phyloP scores from a whole-genome alignment of 2,797 vertebrate species.

The Pteropus rufus region DNA sequence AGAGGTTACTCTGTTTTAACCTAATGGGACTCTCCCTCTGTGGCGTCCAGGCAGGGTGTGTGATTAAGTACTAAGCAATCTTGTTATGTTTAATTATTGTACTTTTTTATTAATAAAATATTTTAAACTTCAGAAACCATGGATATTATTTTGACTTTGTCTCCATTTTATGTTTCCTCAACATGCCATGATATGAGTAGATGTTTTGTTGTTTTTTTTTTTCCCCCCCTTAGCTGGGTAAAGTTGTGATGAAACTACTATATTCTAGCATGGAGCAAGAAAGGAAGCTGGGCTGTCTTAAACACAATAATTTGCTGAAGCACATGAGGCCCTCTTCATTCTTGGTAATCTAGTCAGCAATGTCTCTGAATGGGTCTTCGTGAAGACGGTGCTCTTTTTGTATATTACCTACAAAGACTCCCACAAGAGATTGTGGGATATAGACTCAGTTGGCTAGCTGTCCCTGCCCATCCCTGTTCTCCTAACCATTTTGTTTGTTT shows the following conservation, averaged over 20 bases:
- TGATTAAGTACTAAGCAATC: conserved; percentile 49
- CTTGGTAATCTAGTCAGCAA: not conserved
- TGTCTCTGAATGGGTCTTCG: not conserved
- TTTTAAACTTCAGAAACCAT: conserved; percentile 57
- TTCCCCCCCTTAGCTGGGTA: not conserved
- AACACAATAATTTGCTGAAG: not conserved
- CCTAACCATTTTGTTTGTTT: not conserved
- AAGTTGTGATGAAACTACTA: not conserved
- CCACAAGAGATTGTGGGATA: not conserved
- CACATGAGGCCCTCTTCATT: not conserved
- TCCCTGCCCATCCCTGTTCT: not conserved
- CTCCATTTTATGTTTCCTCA: conserved; percentile 28
- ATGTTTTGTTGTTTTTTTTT: not conserved
- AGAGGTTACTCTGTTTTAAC: conserved; percentile 33
- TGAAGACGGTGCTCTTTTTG: not conserved
- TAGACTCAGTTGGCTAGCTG: not conserved
- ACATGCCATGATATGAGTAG: not conserved
- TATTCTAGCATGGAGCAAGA: not conserved
- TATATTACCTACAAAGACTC: not conserved
- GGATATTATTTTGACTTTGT: conserved; percentile 35
- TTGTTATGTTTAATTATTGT: conserved; percentile 53
- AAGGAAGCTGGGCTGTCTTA: not conserved
- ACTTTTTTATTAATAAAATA: conserved; percentile 68
- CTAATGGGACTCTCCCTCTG: not conserved
- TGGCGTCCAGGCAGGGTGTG: conserved; percentile 15